Percentiles rank a stretch among this genome's conserved stretches.
Conservation (phyloP, 2,888 invertebrate genomes). For the Heteromyza rotundicornis region DNA sequence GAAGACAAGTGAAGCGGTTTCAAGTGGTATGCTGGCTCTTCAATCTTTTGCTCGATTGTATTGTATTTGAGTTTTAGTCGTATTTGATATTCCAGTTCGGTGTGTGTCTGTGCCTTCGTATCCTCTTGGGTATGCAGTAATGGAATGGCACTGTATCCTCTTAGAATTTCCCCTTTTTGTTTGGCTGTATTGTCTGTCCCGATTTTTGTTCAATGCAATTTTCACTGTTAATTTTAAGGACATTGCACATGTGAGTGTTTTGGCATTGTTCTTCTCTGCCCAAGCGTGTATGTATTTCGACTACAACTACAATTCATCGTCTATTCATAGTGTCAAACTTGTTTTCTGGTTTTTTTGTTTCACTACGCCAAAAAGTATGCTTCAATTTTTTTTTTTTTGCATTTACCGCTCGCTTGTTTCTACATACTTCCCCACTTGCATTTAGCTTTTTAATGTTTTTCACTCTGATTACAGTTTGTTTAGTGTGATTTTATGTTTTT, state of each 20-base stretch:
- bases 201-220: background rate
- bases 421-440: background rate
- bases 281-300: no score
- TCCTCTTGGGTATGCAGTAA: background rate
- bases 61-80: conserved; percentile 1
- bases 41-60: conserved; percentile 20
- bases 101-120: background rate
- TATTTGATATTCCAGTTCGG: background rate
- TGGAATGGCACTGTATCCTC: no score
- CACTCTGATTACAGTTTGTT: background rate
- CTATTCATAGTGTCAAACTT: no score
- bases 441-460: background rate
- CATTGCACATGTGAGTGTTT: no score
- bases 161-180: no score
- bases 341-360: background rate
- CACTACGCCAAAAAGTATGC: background rate
- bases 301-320: no score
- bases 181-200: background rate
- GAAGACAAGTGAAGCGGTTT: conserved; percentile 32
- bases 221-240: no score
- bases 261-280: no score
- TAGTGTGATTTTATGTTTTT: conserved; percentile 18
- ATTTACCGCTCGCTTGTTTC: background rate
- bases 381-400: conserved; percentile 1
- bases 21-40: conserved; percentile 19